These are phyloP conservation scores for Benthosema pterotum DNA, from an alignment of 2,797 vertebrate species.

Conservation along the genomic window DNA sequence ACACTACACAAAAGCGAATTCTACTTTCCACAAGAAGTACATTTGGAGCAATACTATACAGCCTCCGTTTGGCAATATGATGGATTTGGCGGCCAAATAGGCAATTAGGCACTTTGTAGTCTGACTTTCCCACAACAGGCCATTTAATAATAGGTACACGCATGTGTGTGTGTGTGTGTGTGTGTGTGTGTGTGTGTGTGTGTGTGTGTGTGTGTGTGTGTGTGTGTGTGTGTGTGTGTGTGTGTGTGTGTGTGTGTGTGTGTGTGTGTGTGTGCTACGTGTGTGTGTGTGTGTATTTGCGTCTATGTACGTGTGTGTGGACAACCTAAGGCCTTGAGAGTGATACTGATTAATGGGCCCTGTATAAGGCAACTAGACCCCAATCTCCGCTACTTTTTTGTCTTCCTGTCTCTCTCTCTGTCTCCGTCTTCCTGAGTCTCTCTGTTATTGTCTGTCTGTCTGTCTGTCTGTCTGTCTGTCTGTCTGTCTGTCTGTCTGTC, in stretches of 20 bases:
- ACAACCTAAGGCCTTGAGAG: slow-evolving; percentile 69
- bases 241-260: slow-evolving; percentile 1
- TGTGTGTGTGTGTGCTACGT: slow-evolving; percentile 16
- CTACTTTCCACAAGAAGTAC: slow-evolving; percentile 7
- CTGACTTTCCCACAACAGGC: slow-evolving; percentile 68
- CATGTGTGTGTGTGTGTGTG: slow-evolving; percentile 23
- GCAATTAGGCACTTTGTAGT: slow-evolving; percentile 78
- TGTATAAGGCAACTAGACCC: slow-evolving; percentile 48
- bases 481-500: not conserved
- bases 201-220: slow-evolving; percentile 2
- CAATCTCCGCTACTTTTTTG: slow-evolving; percentile 50
- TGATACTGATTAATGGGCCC: slow-evolving; percentile 75
- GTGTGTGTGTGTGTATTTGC: slow-evolving; percentile 41
- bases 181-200: slow-evolving; percentile 26
- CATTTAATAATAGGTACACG: slow-evolving; percentile 71
- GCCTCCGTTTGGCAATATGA: slow-evolving; percentile 74
- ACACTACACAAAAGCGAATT: too few relatives aligned
- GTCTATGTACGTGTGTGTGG: slow-evolving; percentile 48
- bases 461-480: not conserved
- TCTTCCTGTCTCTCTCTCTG: slow-evolving; percentile 25
- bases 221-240: slow-evolving; percentile 2
- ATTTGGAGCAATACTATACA: slow-evolving; percentile 17
- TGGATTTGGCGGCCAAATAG: slow-evolving; percentile 76
- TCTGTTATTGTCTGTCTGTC: slow-evolving; percentile 4
- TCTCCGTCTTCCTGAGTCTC: slow-evolving; percentile 31